These are phyloP conservation scores for Orius insidiosus DNA, from an alignment of 1,140 invertebrate species.

Conservation along the genomic window DNA sequence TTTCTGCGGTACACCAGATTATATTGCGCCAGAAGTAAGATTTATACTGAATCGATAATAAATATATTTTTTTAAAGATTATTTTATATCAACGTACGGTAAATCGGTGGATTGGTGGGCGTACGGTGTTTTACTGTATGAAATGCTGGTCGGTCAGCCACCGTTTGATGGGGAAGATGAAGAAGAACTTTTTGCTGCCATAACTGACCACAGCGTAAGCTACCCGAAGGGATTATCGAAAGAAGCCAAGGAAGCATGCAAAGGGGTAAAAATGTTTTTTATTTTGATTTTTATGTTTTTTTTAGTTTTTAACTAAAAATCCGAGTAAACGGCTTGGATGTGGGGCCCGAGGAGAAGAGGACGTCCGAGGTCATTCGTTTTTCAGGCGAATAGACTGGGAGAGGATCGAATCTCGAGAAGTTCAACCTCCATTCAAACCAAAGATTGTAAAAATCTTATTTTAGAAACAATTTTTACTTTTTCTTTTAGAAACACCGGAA, in stretches of 20 bases:
- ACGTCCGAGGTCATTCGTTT: constrained; percentile 88
- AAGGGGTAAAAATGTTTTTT: constrained; percentile 50
- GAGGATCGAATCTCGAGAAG: constrained; percentile 85
- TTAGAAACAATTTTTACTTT: constrained; percentile 9
- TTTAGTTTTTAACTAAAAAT: constrained; percentile 84
- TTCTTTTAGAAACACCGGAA: constrained; percentile 84
- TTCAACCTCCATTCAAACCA: constrained; percentile 97
- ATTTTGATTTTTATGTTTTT: constrained; percentile 3
- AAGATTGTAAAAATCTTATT: constrained; percentile 60
- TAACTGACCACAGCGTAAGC: constrained; percentile 96
- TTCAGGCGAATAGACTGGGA: constrained; percentile 97
- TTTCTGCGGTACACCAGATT: constrained; percentile 98
- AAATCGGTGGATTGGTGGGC: constrained; percentile 99
- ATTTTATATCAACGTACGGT: constrained; percentile 92
- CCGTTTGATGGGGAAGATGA: constrained; percentile 99
- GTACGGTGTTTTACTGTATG: constrained; percentile 93
- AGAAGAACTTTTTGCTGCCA: constrained; percentile 95
- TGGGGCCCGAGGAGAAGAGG: constrained; percentile 69
- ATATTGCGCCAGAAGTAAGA: constrained; percentile 87
- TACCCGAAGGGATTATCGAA: constrained; percentile 94
- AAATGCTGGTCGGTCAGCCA: constrained; percentile 97
- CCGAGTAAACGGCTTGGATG: constrained; percentile 88
- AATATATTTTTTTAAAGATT: constrained; percentile 39
- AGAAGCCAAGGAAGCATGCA: constrained; percentile 90
- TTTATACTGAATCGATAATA: not conserved